Evolutionary conservation across 23 tunicate genomes (phyloP), one percentile per base, ranked within the genome.

Genomic region (Pegea sp.): DNA sequence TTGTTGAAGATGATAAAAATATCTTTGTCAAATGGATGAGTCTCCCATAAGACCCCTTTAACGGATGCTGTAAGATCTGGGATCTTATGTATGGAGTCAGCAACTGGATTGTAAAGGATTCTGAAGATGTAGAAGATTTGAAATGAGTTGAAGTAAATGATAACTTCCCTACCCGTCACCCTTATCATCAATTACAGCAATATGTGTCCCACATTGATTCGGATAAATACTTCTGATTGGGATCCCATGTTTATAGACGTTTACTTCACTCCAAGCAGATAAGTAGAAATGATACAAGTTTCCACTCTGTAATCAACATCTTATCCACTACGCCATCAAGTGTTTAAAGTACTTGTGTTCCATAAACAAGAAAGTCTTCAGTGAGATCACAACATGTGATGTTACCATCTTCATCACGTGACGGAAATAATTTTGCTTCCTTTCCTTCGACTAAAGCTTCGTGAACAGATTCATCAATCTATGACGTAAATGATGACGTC

Each of bases 241-340:
- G 5, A 55, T 56, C 0, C 71, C 53, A 57, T 84, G 95, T 22
- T 64, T 54, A 33, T 32, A 84, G 7, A 54, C 59, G 46, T 84
- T 74, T 31, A 84, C 95, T 44, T 73, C 71, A 18, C 50, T 25
- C 95, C 95, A 84, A 43, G 73, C 95, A 57, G 73, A 81, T 44
- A 84, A 57, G 33, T 55, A 67, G 67, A 84, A 84, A 67, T 69
- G 74, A 43, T 67, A 62, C n/a, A 84, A 33, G 21, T 33, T 62
- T 5, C 95, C 95, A 44, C 49, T 53, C 93, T 38, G 46, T 38
- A 38, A 38, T 8, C 11, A 38, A 16, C 46, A 38, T 38, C 46
- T 38, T 38, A 38, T 38, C 46, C 46, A 8, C 16, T 8, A 38
- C 16, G 11, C 11, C 16, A 38, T 38, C 16, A 8, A 38, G 13